phyloP scores from a whole-genome alignment of 2,113 vertebrate genomes.

The Rhinoptilus africanus region DNA sequence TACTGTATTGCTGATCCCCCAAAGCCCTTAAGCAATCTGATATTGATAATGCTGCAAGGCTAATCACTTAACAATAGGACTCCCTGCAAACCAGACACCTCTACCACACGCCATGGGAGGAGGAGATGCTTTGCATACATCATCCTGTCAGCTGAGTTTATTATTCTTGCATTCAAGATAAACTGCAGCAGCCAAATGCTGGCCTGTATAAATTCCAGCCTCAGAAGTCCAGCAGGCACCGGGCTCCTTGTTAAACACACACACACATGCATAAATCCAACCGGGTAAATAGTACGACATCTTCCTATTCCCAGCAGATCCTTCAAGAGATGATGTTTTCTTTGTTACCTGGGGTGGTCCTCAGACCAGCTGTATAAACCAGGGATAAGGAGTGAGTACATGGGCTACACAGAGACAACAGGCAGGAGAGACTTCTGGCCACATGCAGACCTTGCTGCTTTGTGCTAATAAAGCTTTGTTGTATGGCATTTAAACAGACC shows the following conservation, averaged over 20 bases:
- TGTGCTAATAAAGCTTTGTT: constrained; percentile 53
- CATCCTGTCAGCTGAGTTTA: constrained; percentile 77
- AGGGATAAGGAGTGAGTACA: constrained; percentile 37
- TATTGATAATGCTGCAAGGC: constrained; percentile 64
- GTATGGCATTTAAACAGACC: constrained; percentile 42
- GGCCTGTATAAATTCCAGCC: constrained; percentile 80
- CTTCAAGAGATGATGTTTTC: constrained; percentile 61
- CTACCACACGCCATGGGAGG: constrained; percentile 41
- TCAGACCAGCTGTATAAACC: constrained; percentile 67
- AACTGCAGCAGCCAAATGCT: constrained; percentile 72
- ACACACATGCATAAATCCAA: constrained; percentile 69
- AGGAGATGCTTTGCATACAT: constrained; percentile 77
- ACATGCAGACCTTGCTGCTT: constrained; percentile 27
- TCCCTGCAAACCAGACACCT: constrained; percentile 66
- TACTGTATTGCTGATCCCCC: constrained; percentile 12
- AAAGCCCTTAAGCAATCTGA: constrained; percentile 61
- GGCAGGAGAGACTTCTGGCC: constrained; percentile 55
- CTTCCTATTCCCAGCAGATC: constrained; percentile 29
- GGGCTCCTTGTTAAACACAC: constrained; percentile 66
- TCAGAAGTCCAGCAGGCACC: constrained; percentile 58
- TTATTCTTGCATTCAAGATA: constrained; percentile 77
- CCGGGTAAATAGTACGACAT: constrained; percentile 64
- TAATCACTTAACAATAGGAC: constrained; percentile 73
- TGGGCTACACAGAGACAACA: constrained; percentile 1
- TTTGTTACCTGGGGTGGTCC: constrained; percentile 73